phyloP scores from a whole-genome alignment of 30 jellyfish, hydroid and myxozoan genomes.

The Pelagia noctiluca region DNA sequence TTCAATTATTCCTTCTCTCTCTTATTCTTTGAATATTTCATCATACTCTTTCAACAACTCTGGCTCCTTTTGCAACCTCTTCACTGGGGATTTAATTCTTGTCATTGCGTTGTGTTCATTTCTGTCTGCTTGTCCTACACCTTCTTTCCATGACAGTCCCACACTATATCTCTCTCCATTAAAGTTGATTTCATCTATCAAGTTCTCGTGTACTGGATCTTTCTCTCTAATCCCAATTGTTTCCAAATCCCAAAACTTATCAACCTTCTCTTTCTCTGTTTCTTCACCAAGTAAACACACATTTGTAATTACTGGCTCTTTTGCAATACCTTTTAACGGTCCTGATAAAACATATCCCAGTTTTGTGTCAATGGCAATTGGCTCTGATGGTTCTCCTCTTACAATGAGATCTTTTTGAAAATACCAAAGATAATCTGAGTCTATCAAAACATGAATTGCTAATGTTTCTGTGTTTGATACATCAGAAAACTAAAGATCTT shows the following conservation, averaged over 20 bases:
- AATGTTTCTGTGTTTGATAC: slow-evolving; percentile 18
- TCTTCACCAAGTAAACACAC: slow-evolving; percentile 13
- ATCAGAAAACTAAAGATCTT: slow-evolving; percentile 35
- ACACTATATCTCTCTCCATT: too few relatives aligned
- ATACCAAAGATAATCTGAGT: slow-evolving; percentile 35
- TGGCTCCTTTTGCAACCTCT: too few relatives aligned
- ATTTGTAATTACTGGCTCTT: slow-evolving; percentile 11
- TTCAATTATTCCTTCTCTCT: too few relatives aligned
- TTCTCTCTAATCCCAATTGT: slow-evolving; percentile 12
- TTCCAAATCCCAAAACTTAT: slow-evolving; percentile 56
- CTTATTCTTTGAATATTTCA: too few relatives aligned
- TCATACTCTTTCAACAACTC: too few relatives aligned
- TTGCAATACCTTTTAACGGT: slow-evolving; percentile 30
- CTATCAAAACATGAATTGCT: slow-evolving; percentile 31
- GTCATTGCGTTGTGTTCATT: too few relatives aligned
- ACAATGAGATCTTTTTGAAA: slow-evolving; percentile 34
- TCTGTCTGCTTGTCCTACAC: too few relatives aligned
- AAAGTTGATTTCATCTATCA: slow-evolving; percentile 4
- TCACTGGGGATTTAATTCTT: too few relatives aligned
- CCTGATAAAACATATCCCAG: slow-evolving; percentile 48
- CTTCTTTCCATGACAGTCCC: too few relatives aligned
- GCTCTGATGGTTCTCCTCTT: slow-evolving; percentile 32
- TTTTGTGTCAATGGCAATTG: slow-evolving; percentile 38
- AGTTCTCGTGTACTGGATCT: slow-evolving; percentile 7
- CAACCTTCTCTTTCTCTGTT: not conserved